Base-by-base conservation (phyloP, 2,888 invertebrate genomes). In the Sphecodes monilicornis region DNA sequence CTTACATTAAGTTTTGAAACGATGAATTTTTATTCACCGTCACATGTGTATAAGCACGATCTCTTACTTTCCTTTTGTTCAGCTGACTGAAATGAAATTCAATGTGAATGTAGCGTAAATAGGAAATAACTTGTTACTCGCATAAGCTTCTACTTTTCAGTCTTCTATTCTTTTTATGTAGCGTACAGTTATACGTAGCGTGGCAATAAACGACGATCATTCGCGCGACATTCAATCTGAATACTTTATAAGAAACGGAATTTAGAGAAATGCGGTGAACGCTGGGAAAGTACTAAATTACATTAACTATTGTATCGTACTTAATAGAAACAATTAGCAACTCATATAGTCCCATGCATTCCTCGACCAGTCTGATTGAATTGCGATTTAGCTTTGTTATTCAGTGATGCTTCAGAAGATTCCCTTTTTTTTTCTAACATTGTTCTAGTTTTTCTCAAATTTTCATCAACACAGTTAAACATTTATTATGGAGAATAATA, bases 281-380 rank as follows among this genome's bases (percentile, higher is more conserved):
- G 77, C n/a, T 80, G 80, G 76, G 73, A 75, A 64, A 76, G 76
- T 87, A 80, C 87, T 91, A 90, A 90, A 90, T 90, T 90, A 90
- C 90, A 89, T 87, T 87, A 76, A 90, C 72, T 90, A 88, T 74
- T 90, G 87, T 90, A 89, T 84, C 81, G 85, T 90, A 90, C 89
- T 90, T 90, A 90, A 90, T 90, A 88, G 89, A 87, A 85, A 76
- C 80, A 73, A 86, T 87, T 87, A 85, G 87, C 72, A 89, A 82
- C 76, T 43, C 66, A 66, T 70, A 46, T 66, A 41, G 50, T 36
- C 29, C 41, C 73, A 57, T 74, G 64, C 80, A 71, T 87, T 77
- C 60, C 76, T 78, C 41, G 66, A 43, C 36, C 74, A 64, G 70
- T 46, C 76, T 64, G 43, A 57, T 18, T 68, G 43, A 76, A 69